Conservation (phyloP, 2,113 vertebrate species). For the Zonotrichia leucophrys region DNA sequence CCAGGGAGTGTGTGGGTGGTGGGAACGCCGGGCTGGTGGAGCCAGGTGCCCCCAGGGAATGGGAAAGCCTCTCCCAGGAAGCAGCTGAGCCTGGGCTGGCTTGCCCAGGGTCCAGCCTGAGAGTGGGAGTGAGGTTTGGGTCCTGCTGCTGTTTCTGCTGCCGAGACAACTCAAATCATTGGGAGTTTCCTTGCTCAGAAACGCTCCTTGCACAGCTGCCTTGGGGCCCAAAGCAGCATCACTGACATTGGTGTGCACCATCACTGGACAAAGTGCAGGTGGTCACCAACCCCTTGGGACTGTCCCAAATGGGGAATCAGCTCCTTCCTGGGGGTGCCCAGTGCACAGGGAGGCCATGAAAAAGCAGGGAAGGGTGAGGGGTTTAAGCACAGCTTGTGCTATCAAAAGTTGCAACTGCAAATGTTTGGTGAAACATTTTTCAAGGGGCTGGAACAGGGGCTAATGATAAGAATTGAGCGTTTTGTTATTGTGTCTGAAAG, state of each 20-base stretch:
- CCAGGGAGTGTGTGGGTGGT: not conserved
- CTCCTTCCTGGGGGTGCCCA: not conserved
- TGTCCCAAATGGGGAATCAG: not conserved
- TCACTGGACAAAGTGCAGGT: not conserved
- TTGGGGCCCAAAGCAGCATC: not conserved
- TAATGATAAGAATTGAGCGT: not conserved
- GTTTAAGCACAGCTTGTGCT: not conserved
- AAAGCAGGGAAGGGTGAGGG: not conserved
- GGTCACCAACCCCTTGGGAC: rapidly evolving
- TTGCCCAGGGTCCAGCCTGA: not conserved
- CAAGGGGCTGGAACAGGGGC: not conserved
- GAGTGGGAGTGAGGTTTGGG: not conserved
- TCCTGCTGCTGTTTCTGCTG: not conserved
- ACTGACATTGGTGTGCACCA: not conserved
- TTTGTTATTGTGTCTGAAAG: not conserved
- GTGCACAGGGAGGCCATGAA: not conserved
- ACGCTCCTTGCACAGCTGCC: not conserved
- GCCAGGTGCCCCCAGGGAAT: not conserved
- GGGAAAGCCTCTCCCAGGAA: not conserved
- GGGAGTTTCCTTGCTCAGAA: not conserved
- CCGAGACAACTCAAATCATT: not conserved
- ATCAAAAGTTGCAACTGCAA: not conserved
- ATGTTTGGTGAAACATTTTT: not conserved
- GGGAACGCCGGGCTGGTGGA: not conserved
- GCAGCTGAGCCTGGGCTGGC: not conserved